Evolutionary conservation across 2,113 vertebrate genomes (phyloP).

Genomic region (Mustela lutreola): DNA sequence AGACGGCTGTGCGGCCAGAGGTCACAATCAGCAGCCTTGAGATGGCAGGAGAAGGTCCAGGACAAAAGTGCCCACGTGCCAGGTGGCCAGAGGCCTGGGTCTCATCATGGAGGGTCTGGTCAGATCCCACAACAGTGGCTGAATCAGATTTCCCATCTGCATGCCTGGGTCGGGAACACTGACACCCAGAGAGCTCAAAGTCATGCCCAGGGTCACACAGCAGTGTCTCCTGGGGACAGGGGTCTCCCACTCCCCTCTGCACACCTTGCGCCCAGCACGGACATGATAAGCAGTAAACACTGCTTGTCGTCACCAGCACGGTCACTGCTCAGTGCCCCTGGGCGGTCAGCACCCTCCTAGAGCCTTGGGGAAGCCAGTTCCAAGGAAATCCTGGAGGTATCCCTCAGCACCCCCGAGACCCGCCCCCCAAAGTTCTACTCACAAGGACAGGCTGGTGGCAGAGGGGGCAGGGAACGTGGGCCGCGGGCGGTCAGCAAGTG

Average conservation of each 20-base stretch:
- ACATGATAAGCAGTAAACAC: fast-evolving
- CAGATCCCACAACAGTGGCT: background rate
- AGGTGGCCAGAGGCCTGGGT: background rate
- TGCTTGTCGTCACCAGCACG: fast-evolving
- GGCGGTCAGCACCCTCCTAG: background rate
- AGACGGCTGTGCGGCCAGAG: fast-evolving
- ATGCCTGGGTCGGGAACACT: background rate
- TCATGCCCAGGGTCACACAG: background rate
- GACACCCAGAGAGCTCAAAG: background rate
- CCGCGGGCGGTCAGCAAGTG: background rate
- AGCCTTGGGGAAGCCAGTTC: background rate
- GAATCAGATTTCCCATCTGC: background rate
- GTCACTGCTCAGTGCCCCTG: background rate
- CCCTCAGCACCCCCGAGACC: background rate
- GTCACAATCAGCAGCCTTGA: too few relatives aligned
- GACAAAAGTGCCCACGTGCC: background rate
- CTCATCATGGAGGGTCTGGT: too few relatives aligned
- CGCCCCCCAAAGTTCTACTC: background rate
- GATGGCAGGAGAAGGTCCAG: background rate
- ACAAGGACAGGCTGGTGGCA: background rate
- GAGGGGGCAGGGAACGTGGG: fast-evolving
- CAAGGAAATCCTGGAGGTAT: background rate
- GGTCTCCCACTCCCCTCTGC: background rate
- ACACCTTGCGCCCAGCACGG: background rate
- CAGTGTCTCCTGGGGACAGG: background rate